Conservation (phyloP, 2,797 vertebrate species). For the Myoxocephalus aenaeus region DNA sequence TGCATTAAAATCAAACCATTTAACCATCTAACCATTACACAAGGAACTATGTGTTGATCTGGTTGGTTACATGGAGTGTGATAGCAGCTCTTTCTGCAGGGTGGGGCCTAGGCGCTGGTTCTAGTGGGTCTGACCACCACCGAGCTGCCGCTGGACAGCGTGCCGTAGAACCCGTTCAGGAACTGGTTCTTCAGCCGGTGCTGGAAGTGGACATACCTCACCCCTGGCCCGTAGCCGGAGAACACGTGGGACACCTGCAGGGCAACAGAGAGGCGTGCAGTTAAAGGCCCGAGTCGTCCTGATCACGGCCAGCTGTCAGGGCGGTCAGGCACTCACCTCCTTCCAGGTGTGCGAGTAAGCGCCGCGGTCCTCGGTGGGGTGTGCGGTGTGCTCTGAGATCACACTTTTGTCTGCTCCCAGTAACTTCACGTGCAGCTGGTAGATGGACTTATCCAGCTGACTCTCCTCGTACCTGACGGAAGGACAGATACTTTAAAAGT, state of each 20-base stretch:
- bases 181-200: constrained; percentile 87
- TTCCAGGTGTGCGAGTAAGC: constrained; percentile 84
- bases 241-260: constrained; percentile 89
- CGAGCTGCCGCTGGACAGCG: constrained; percentile 82
- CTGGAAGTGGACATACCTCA: constrained; percentile 83
- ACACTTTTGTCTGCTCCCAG: constrained; percentile 83
- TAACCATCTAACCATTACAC: not conserved
- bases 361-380: constrained; percentile 67
- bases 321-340: constrained; percentile 64
- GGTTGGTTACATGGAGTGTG: not conserved
- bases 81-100: not conserved
- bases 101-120: constrained; percentile 44
- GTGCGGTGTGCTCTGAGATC: constrained; percentile 80
- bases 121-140: constrained; percentile 77
- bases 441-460: constrained; percentile 83
- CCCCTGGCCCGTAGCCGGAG: constrained; percentile 86
- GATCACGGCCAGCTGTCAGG: not conserved
- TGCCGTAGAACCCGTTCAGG: constrained; percentile 79
- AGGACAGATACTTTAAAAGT: not conserved
- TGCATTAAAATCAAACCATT: not conserved
- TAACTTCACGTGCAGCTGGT: constrained; percentile 87
- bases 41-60: not conserved
- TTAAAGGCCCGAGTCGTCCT: not conserved
- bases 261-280: constrained; percentile 44
- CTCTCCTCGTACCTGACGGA: constrained; percentile 88